Conservation (phyloP, 92 coral and sea anemone species). For the Zoanthus gigantus region DNA sequence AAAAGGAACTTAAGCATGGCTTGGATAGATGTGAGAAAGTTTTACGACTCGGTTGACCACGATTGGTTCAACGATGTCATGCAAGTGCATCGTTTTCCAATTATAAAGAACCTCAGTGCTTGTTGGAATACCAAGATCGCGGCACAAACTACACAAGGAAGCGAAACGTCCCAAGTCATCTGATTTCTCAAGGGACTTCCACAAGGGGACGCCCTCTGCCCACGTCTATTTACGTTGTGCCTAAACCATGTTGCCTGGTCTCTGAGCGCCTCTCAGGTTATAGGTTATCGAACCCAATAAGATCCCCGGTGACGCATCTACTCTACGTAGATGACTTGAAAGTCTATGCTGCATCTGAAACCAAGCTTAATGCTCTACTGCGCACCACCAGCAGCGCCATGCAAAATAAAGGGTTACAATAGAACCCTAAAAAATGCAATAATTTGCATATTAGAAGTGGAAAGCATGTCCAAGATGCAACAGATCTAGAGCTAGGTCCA, state of each 20-base stretch:
- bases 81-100: constrained; percentile 35
- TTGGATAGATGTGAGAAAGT: constrained; percentile 60
- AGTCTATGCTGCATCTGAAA: constrained; percentile 9
- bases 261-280: background rate
- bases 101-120: background rate
- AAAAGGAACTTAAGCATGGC: constrained; percentile 20
- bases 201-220: constrained; percentile 21
- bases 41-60: constrained; percentile 35
- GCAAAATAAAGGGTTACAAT: background rate
- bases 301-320: background rate
- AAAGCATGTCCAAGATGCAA: background rate
- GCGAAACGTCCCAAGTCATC: constrained; percentile 23
- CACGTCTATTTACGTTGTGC: constrained; percentile 22
- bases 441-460: constrained; percentile 13
- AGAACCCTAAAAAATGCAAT: background rate
- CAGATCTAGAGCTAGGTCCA: background rate
- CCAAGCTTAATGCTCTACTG: background rate
- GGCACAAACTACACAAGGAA: constrained; percentile 4
- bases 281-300: constrained; percentile 5
- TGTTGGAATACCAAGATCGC: constrained; percentile 24
- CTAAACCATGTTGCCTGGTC: constrained; percentile 22
- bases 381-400: background rate
- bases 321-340: constrained; percentile 30
- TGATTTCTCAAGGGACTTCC: constrained; percentile 49
- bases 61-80: constrained; percentile 48